These are phyloP conservation scores for Anabas testudineus DNA, from an alignment of 2,797 vertebrate species.

Conservation along the genomic window DNA sequence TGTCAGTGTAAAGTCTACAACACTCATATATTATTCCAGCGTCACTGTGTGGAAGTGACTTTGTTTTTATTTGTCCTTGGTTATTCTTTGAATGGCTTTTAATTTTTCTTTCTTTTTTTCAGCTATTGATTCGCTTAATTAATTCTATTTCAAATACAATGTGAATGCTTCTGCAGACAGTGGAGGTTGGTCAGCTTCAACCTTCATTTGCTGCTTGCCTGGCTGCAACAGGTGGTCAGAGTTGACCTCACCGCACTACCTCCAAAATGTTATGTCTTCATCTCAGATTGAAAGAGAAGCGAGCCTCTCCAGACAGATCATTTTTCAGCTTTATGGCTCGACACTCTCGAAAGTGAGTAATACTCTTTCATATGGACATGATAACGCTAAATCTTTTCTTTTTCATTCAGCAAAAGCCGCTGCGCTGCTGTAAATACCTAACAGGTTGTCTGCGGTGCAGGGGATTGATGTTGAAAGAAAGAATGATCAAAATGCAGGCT, in stretches of 20 bases:
- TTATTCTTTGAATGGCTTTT: slow-evolving; percentile 1
- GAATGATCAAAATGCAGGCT: slow-evolving; percentile 60
- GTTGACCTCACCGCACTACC: slow-evolving; percentile 65
- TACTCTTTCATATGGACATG: slow-evolving; percentile 53
- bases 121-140: background rate
- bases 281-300: slow-evolving; percentile 69
- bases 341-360: slow-evolving; percentile 48
- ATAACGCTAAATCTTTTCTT: slow-evolving; percentile 27
- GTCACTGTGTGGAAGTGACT: slow-evolving; percentile 14
- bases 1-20: slow-evolving; percentile 36
- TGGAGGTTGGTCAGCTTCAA: slow-evolving; percentile 26
- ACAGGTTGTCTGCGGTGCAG: slow-evolving; percentile 47
- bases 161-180: slow-evolving; percentile 29
- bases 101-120: background rate
- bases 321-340: slow-evolving; percentile 62
- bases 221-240: slow-evolving; percentile 75
- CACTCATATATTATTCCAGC: slow-evolving; percentile 28
- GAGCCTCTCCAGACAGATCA: slow-evolving; percentile 52
- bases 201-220: slow-evolving; percentile 47
- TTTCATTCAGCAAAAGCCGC: slow-evolving; percentile 52
- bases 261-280: slow-evolving; percentile 78
- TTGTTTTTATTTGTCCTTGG: slow-evolving; percentile 9
- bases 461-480: slow-evolving; percentile 45
- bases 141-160: slow-evolving; percentile 14
- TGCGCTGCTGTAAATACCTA: slow-evolving; percentile 52